Conservation (phyloP, 2,888 invertebrate genomes). For the Orthosia gracilis region DNA sequence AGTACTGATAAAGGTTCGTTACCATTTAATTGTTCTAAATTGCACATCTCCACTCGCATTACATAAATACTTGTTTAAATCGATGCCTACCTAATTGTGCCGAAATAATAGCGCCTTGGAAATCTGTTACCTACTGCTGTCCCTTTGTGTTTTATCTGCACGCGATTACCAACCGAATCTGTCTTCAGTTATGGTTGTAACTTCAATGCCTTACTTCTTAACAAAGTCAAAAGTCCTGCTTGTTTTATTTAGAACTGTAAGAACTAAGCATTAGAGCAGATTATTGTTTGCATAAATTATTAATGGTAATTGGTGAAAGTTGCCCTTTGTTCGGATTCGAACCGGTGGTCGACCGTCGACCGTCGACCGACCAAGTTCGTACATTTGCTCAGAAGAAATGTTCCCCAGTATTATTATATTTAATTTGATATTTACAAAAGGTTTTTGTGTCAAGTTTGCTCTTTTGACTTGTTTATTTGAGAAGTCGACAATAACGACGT, state of each 20-base stretch:
- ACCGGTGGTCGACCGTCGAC: constrained; percentile 35
- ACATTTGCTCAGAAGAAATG: constrained; percentile 34
- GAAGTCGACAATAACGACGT: constrained; percentile 4
- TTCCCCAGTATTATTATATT: constrained; percentile 31
- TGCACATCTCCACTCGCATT: constrained; percentile 23
- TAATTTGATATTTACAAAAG: constrained; percentile 35
- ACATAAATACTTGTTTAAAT: constrained; percentile 40
- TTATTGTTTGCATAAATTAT: constrained; percentile 12
- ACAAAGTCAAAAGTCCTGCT: constrained; percentile 9
- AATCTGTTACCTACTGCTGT: constrained; percentile 34
- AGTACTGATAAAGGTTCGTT: background rate
- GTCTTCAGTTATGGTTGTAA: background rate
- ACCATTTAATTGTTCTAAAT: constrained; percentile 15
- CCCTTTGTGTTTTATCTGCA: constrained; percentile 31
- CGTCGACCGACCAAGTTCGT: constrained; percentile 30
- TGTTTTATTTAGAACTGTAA: constrained; percentile 29
- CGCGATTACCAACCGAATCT: constrained; percentile 12
- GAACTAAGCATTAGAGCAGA: background rate
- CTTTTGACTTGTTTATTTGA: constrained; percentile 19
- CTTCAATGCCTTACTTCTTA: background rate
- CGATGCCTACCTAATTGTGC: constrained; percentile 38
- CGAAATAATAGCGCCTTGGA: constrained; percentile 47
- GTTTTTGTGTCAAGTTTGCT: constrained; percentile 25
- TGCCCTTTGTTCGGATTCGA: constrained; percentile 56
- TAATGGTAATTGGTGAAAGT: constrained; percentile 57